Base-by-base conservation (phyloP, 1,140 invertebrate genomes). In the Caerostris darwini region DNA sequence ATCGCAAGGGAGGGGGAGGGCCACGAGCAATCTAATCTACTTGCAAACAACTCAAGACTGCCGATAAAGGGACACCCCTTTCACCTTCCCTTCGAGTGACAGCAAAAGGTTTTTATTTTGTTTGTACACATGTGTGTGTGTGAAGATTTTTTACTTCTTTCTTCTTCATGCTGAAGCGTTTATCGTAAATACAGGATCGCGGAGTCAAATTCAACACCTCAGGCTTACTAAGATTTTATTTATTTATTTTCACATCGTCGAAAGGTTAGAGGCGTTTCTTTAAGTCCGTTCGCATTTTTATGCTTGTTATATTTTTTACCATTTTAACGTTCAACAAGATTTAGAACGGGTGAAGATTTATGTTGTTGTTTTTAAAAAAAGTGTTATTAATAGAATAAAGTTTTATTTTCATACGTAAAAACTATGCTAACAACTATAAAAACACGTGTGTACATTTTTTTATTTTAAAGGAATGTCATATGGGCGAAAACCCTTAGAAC, bases 31-130 rank as follows among this genome's bases (percentile, higher is more conserved):
- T 90, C 88, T 90, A 90, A 90, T 90, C 88, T 90, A 77, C 67
- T 90, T 90, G 88, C 88, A 90, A 90, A 90, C 88, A 90, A 90
- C 88, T 90, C 88, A 90, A 90, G 86, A 61, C n/a, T 88, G 86
- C 56, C 83, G 83, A 85, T 85, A 59, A 85, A 85, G 56, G 19
- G 56, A 58, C 83, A 59, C 17, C 57, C 10, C 83, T 57, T 34
- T 59, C 57, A 57, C n/a, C 64, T 83, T 54, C n/a, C 56, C 82
- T n/a, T 59, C 83, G 58, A 58, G 83, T 56, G 58, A 83, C 54
- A 83, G 53, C 53, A 12, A 7, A 10, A 17, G 17, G 54, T 54
- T 7, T 58, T 58, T 58, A 50, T 58, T n/a, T 85, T 57, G 3
- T 6, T 85, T 17, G n/a, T n/a, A n/a, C n/a, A n/a, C n/a, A n/a